A percentile compares a stretch with the other conserved stretches of the same genome.
Conservation (phyloP, 1,140 invertebrate species). For the Pseudachorutes palmiensis region DNA sequence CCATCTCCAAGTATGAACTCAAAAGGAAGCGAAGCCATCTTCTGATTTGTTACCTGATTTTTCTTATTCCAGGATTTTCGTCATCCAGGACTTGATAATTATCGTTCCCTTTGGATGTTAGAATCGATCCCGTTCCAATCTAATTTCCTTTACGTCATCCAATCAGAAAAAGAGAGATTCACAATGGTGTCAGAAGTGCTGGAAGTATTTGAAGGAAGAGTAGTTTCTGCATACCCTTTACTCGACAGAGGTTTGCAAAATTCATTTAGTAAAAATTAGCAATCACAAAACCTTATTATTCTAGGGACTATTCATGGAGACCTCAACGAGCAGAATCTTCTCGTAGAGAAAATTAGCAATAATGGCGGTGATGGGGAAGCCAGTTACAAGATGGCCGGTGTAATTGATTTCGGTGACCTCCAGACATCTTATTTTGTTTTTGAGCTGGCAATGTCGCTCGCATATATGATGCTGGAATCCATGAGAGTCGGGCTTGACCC, state of each 20-base stretch:
- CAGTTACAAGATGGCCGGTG: slow-evolving; percentile 49
- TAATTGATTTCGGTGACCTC: slow-evolving; percentile 79
- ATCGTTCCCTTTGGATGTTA: slow-evolving; percentile 64
- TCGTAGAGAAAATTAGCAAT: slow-evolving; percentile 48
- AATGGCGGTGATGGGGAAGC: no score
- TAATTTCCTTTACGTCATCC: slow-evolving; percentile 59
- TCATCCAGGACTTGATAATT: slow-evolving; percentile 57
- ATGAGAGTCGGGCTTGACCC: slow-evolving; percentile 44
- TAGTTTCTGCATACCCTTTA: slow-evolving; percentile 49
- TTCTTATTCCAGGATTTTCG: slow-evolving; percentile 52
- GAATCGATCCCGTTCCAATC: slow-evolving; percentile 55
- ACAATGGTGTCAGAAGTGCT: slow-evolving; percentile 56
- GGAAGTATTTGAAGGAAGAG: slow-evolving; percentile 54
- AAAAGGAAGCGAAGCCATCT: no score
- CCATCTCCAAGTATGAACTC: no score
- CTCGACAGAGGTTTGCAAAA: slow-evolving; percentile 49
- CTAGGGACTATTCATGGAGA: slow-evolving; percentile 63
- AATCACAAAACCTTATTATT: background rate
- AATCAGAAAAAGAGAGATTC: slow-evolving; percentile 50
- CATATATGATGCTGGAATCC: slow-evolving; percentile 64
- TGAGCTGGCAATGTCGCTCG: slow-evolving; percentile 70
- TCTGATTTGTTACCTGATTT: no score
- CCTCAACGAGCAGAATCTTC: slow-evolving; percentile 79
- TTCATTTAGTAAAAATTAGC: background rate
- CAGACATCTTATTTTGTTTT: slow-evolving; percentile 64